Evolutionary conservation across 2,888 invertebrate genomes (phyloP), one percentile per base, ranked within the genome.

Genomic region (Drosophila acutilabella): DNA sequence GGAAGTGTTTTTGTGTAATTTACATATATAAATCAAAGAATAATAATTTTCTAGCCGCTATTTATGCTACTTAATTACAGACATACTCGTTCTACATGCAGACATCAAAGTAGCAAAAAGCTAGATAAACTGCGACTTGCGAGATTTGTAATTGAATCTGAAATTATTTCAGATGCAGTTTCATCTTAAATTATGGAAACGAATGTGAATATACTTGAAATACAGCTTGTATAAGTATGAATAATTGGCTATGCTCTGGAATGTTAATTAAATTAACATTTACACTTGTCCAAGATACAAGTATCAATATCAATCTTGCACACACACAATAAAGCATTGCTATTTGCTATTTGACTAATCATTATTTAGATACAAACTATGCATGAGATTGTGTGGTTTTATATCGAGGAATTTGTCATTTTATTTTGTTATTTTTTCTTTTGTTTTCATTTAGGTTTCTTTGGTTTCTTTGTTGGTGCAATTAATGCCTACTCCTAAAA

Each of bases 101-200:
- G 79, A 82, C 82, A 82, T 78, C 83, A 89, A 90, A 85, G 74
- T 71, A 48, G 84, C 90, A 75, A 83, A 74, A 86, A 86, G 90
- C 90, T 90, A 66, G 74, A 87, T 74, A 84, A 88, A 53, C 51
- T 69, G 47, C 65, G 58, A 66, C 7, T 66, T 59, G 89, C 78
- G 33, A 20, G 23, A 36, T 56, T 56, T 50, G 67, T 65, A 71
- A 36, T 78, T 53, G 56, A 73, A 40, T 48, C 20, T 48, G 51
- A 30, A 40, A 48, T 45, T 64, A 51, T 60, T 59, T 41, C 60
- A 42, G 33, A 38, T 20, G 41, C 40, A 44, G 33, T 45, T 51
- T 33, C 40, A 51, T 51, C 30, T 69, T 36, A 62, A 61, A 48
- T 48, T 57, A 52, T 48, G 70, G 74, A 82, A 87, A 84, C 71